Evolutionary conservation across 2,113 vertebrate species (phyloP), one percentile per base, ranked within the genome.

Genomic region (Phylloscopus whistleri): DNA sequence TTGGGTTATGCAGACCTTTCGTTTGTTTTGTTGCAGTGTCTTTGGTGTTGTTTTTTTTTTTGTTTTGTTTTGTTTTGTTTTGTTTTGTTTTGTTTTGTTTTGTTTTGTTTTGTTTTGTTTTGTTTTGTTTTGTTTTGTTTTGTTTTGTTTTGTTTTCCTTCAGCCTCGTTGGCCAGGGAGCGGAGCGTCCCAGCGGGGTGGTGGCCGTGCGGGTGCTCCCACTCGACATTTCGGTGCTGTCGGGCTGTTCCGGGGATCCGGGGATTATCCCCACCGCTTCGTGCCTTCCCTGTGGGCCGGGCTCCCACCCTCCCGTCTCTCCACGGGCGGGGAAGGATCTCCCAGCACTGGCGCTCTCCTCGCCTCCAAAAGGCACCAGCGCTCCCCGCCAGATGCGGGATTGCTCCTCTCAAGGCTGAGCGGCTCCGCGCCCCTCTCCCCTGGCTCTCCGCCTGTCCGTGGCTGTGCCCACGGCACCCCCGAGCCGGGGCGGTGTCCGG

Each of bases 371-470:
- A 70, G 1, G 24, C 37, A 11, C 1, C n/a, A 3, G 14, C 2
- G 13, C 7, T 30, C 7, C n/a, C 12, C 2, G 4, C 18, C 48
- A 33, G 15, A 19, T 27, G 14, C 4, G 1, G 28, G 12, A 37
- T 39, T 13, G 1, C 4, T 8, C 18, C 9, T 48, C 41, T 8
- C 11, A 3, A 0, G 0, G 3, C 24, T 2, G 2, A 18, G 27
- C 0, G n/a, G 0, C n/a, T 52, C 51, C 7, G 9, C 2, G 0
- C 13, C 7, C 35, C 33, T 52, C 27, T 52, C 17, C n/a, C 10
- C 31, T 53, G 13, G 2, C 30, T 46, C 11, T 37, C 23, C 9
- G 12, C 2, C 2, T 0, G 9, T 11, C 23, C 9, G 49, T 5
- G 11, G 13, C n/a, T 5, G 67, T 16, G 49, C n/a, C 69, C 52